These are phyloP conservation scores for Gryllus longicercus DNA, from an alignment of 2,888 invertebrate species.

Conservation along the genomic window DNA sequence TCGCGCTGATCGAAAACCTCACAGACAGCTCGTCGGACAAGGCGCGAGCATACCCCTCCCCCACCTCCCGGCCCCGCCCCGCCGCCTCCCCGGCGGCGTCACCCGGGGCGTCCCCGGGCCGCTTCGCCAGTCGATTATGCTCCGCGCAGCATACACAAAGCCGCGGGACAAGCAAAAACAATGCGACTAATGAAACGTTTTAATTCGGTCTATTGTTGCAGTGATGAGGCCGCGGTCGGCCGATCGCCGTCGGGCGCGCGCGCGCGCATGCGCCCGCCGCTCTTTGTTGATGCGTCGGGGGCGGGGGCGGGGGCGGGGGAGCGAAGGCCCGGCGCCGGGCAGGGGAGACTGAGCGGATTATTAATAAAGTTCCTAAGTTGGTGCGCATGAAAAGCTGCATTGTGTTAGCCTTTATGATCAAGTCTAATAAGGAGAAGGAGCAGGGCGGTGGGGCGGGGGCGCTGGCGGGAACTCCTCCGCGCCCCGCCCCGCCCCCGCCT, in stretches of 20 bases:
- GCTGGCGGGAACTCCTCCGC: neutral
- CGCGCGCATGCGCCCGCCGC: neutral
- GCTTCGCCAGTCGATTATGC: constrained; percentile 1
- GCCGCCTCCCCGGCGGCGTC: no score
- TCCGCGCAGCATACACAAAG: constrained; percentile 5
- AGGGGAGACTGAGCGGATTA: constrained; percentile 29
- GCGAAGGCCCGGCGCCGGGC: constrained; percentile 4
- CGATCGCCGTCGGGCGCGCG: neutral
- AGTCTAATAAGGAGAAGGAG: constrained; percentile 29
- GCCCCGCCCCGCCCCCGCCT: neutral
- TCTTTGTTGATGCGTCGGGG: neutral
- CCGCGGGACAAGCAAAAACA: neutral
- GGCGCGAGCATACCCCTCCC: no score
- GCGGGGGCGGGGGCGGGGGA: neutral
- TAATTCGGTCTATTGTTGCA: constrained; percentile 9
- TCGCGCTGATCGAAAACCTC: no score
- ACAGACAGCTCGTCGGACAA: no score
- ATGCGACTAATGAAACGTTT: constrained; percentile 17
- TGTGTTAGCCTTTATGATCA: constrained; percentile 36
- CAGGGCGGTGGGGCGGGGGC: neutral
- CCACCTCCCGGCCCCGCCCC: no score
- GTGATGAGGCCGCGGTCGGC: neutral
- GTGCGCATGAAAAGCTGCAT: constrained; percentile 32
- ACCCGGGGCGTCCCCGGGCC: no score
- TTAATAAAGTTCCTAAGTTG: constrained; percentile 34